A percentile compares a stretch with the other conserved stretches of the same genome.
Conservation (phyloP, 1,140 invertebrate species). For the Anoplophora glabripennis region DNA sequence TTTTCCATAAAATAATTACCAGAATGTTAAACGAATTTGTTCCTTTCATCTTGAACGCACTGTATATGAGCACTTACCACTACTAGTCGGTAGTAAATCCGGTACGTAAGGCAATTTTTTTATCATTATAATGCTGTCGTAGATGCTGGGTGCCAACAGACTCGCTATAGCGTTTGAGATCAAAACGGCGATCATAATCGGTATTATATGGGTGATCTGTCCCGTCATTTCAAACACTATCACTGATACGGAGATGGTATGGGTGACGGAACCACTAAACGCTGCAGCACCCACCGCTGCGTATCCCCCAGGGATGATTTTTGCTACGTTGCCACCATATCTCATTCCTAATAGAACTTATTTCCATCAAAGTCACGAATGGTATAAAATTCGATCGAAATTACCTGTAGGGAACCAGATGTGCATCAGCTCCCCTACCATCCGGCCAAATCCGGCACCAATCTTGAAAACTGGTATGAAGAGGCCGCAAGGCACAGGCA, state of each 20-base stretch:
- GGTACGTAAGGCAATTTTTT: constrained; percentile 96
- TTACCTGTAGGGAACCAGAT: constrained; percentile 82
- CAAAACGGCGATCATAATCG: constrained; percentile 92
- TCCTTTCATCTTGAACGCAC: too few species aligned
- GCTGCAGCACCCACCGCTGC: constrained; percentile 90
- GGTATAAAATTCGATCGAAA: background rate
- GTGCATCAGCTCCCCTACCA: constrained; percentile 90
- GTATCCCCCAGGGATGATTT: constrained; percentile 90
- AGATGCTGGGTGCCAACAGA: constrained; percentile 91
- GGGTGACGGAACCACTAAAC: constrained; percentile 92
- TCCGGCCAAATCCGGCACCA: constrained; percentile 89
- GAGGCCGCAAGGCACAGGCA: constrained; percentile 91
- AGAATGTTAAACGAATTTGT: too few species aligned
- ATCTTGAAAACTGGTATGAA: constrained; percentile 95
- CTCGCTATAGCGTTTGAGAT: constrained; percentile 92
- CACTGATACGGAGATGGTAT: constrained; percentile 95
- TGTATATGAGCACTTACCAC: too few species aligned
- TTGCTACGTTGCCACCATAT: constrained; percentile 76
- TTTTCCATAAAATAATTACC: too few species aligned
- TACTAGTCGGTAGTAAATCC: constrained; percentile 76
- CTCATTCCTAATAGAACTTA: constrained; percentile 55
- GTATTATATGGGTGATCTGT: constrained; percentile 89
- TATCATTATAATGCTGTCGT: constrained; percentile 96
- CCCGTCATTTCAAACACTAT: constrained; percentile 96
- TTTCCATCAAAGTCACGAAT: background rate